phyloP scores from a whole-genome alignment of 1,140 invertebrate species.

The Sipha flava region DNA sequence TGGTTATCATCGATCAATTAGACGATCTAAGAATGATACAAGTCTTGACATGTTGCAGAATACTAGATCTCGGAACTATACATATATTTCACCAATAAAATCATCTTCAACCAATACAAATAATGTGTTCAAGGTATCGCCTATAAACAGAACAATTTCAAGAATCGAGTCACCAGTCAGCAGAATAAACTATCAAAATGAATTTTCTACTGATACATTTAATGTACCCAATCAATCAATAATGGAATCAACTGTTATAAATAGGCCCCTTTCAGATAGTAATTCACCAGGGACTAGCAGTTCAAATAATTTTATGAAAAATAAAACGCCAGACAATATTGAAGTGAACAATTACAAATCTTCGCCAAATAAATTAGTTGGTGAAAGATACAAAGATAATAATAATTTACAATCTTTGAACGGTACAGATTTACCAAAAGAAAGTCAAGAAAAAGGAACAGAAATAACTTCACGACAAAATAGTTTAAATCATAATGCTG shows the following conservation, averaged over 20 bases:
- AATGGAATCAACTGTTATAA: not conserved
- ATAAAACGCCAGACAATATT: not conserved
- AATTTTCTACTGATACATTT: not conserved
- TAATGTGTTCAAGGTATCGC: not conserved
- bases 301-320: not conserved
- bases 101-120: not conserved
- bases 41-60: not conserved
- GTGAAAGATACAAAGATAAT: not conserved
- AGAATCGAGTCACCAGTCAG: not conserved
- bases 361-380: not conserved
- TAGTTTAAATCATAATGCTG: not conserved
- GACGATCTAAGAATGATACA: not conserved
- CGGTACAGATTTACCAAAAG: not conserved
- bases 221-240: not conserved
- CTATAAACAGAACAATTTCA: not conserved
- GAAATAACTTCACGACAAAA: not conserved
- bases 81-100: not conserved
- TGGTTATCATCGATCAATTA: slow-evolving; percentile 12
- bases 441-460: too few species aligned
- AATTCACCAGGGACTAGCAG: not conserved
- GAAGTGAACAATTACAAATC: not conserved
- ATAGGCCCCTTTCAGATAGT: not conserved
- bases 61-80: not conserved
- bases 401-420: not conserved
- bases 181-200: not conserved